Conservation (phyloP, 2,888 invertebrate genomes). For the Drosophila algonquin region DNA sequence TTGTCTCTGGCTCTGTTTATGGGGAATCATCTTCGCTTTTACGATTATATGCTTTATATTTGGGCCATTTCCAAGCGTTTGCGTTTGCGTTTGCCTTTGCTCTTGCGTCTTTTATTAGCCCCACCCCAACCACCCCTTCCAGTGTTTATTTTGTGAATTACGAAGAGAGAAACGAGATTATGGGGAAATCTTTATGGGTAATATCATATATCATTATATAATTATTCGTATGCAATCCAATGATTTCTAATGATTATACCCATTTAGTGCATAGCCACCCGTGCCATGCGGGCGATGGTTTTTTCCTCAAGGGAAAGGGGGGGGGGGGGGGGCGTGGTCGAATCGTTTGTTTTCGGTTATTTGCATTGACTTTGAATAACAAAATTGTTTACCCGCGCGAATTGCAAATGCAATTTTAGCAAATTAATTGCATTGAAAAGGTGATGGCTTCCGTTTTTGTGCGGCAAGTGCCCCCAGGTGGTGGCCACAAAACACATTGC, state of each 20-base stretch:
- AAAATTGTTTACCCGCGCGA: constrained; percentile 32
- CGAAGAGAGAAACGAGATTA: constrained; percentile 6
- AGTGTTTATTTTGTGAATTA: constrained; percentile 25
- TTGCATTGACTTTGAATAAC: constrained; percentile 28
- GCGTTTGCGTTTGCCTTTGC: constrained; percentile 6
- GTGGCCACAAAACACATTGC: constrained; percentile 4
- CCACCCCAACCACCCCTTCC: not conserved
- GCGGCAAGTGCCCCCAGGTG: not conserved
- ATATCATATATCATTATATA: not conserved
- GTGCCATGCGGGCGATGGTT: too few relatives aligned
- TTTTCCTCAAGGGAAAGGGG: too few relatives aligned
- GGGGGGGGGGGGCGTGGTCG: too few relatives aligned
- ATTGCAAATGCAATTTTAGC: constrained; percentile 33
- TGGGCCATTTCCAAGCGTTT: constrained; percentile 15
- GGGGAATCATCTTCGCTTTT: constrained; percentile 30
- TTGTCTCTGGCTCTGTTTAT: constrained; percentile 25
- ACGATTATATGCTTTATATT: constrained; percentile 27
- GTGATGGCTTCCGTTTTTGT: constrained; percentile 14
- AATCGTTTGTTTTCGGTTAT: constrained; percentile 12
- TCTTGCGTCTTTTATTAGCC: constrained; percentile 22
- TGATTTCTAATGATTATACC: constrained; percentile 18
- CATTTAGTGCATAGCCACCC: too few relatives aligned
- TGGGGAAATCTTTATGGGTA: constrained; percentile 25
- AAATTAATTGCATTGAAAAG: constrained; percentile 34
- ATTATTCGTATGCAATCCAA: not conserved